phyloP scores from a whole-genome alignment of 2,888 invertebrate genomes.

The Athalia rosae region DNA sequence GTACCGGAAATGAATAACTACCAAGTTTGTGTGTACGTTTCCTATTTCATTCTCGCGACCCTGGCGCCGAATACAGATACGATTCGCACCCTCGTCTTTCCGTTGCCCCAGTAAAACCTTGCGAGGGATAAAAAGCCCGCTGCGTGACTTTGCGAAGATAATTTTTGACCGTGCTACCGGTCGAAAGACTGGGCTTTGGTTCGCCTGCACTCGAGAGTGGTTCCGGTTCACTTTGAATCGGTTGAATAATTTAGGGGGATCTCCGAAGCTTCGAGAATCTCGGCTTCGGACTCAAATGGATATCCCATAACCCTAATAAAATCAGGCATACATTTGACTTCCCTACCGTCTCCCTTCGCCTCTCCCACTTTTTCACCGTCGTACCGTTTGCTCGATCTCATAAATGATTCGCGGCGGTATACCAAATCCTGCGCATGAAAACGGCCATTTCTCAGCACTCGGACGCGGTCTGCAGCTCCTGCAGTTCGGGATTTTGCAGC shows the following conservation, averaged over 20 bases:
- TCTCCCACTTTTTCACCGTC: background rate
- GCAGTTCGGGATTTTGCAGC: constrained; percentile 24
- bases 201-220: background rate
- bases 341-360: background rate
- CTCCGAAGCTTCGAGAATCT: background rate
- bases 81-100: no score
- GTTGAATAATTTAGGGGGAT: background rate
- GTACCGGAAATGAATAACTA: background rate
- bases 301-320: constrained; percentile 17
- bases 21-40: no score
- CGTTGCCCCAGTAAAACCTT: no score
- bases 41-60: no score
- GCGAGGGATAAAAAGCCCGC: no score
- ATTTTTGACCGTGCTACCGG: no score
- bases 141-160: no score
- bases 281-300: background rate
- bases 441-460: background rate
- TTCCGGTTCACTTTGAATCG: background rate
- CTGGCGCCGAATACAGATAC: no score
- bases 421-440: no score
- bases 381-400: constrained; percentile 10
- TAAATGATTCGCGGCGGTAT: constrained; percentile 33
- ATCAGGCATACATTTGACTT: constrained; percentile 1
- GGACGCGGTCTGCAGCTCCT: constrained; percentile 22
- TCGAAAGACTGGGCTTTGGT: background rate